phyloP scores from a whole-genome alignment of 2,888 invertebrate species.

The Pseudoips prasinana region DNA sequence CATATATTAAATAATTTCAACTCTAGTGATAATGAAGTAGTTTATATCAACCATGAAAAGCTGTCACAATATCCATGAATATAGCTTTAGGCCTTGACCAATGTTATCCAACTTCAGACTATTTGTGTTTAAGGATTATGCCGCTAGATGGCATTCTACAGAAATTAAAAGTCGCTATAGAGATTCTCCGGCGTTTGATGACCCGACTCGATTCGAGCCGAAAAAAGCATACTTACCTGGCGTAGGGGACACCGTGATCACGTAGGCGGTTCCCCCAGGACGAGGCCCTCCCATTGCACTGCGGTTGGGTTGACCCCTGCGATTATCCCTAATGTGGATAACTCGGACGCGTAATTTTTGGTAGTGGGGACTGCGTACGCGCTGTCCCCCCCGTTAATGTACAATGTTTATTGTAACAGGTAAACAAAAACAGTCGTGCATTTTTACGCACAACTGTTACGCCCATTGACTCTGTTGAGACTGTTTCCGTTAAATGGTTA shows the following conservation, averaged over 20 bases:
- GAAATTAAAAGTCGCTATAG: slow-evolving; percentile 29
- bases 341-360: slow-evolving; percentile 55
- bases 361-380: slow-evolving; percentile 56
- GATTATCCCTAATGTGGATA: slow-evolving; percentile 54
- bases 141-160: slow-evolving; percentile 23
- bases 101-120: no score
- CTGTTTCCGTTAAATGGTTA: no score
- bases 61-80: no score
- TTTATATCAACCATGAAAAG: no score
- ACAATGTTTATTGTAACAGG: no score
- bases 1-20: no score
- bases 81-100: no score
- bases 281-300: slow-evolving; percentile 52
- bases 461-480: no score
- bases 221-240: slow-evolving; percentile 48
- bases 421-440: no score
- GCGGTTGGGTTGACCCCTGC: slow-evolving; percentile 52
- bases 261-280: slow-evolving; percentile 53
- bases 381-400: slow-evolving; percentile 38
- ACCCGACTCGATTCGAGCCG: not conserved
- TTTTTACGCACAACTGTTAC: no score
- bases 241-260: slow-evolving; percentile 56
- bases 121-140: no score
- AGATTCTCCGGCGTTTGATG: slow-evolving; percentile 22
- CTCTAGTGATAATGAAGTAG: no score